phyloP scores from a whole-genome alignment of 2,888 invertebrate genomes.

The Helleia helle region DNA sequence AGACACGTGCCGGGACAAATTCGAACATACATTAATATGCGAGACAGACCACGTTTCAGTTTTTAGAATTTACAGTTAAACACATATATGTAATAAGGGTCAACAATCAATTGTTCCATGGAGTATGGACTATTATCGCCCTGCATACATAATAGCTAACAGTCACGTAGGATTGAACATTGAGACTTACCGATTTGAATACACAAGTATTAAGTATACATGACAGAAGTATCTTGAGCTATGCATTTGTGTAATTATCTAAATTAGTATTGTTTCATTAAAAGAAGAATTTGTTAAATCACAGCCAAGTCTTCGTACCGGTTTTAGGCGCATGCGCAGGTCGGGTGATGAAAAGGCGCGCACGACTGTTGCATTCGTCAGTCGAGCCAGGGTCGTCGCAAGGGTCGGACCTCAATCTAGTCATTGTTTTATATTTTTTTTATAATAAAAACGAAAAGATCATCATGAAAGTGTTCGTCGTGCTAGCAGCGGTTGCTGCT shows the following conservation, averaged over 20 bases:
- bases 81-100: conserved; percentile 24
- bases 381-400: conserved; percentile 60
- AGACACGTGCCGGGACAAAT: conserved; percentile 20
- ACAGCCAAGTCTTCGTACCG: conserved; percentile 58
- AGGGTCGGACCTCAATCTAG: conserved; percentile 65
- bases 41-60: conserved; percentile 19
- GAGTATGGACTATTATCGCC: conserved; percentile 12
- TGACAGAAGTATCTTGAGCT: neutral
- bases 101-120: conserved; percentile 15
- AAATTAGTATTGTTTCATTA: conserved; percentile 49
- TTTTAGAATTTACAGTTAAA: conserved; percentile 38
- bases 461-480: conserved; percentile 72
- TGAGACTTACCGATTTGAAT: neutral
- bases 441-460: conserved; percentile 46
- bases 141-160: conserved; percentile 19
- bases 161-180: neutral
- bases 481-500: conserved; percentile 56
- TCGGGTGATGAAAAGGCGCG: conserved; percentile 66
- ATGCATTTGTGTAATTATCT: conserved; percentile 23
- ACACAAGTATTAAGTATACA: neutral
- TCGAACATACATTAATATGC: conserved; percentile 24
- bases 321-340: conserved; percentile 50
- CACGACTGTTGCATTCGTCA: conserved; percentile 49
- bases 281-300: conserved; percentile 54
- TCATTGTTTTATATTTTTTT: conserved; percentile 49